These are phyloP conservation scores for Apodemia zela DNA, from an alignment of 2,888 invertebrate species.

Conservation along the genomic window DNA sequence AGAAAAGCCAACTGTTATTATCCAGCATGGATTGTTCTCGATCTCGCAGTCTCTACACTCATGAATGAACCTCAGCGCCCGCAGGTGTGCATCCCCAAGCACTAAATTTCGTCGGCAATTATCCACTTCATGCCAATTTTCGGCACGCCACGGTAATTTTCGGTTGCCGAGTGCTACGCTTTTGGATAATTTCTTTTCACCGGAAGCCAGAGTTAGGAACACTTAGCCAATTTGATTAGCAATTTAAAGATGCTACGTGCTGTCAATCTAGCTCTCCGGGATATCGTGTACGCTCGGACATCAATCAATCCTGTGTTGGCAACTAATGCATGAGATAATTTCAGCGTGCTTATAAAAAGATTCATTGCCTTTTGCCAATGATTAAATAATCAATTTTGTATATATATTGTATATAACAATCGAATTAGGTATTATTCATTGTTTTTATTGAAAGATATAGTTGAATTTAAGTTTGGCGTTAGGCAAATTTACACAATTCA, in stretches of 20 bases:
- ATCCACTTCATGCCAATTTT: slow-evolving; percentile 54
- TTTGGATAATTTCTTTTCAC: slow-evolving; percentile 50
- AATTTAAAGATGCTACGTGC: slow-evolving; percentile 39
- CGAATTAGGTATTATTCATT: no score
- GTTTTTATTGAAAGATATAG: no score
- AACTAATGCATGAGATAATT: slow-evolving; percentile 63
- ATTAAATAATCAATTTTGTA: slow-evolving; percentile 61
- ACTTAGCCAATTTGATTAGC: slow-evolving; percentile 53
- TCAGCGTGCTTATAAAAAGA: slow-evolving; percentile 56
- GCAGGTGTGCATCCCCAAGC: slow-evolving; percentile 72
- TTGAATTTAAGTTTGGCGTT: no score
- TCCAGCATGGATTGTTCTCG: slow-evolving; percentile 67
- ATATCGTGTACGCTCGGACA: slow-evolving; percentile 43
- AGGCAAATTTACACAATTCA: no score
- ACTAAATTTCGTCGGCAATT: slow-evolving; percentile 58
- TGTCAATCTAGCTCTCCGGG: slow-evolving; percentile 42
- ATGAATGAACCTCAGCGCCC: slow-evolving; percentile 70
- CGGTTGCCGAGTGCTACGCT: slow-evolving; percentile 61
- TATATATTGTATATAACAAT: background rate
- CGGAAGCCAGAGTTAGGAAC: slow-evolving; percentile 63
- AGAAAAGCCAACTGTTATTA: slow-evolving; percentile 79
- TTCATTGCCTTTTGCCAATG: slow-evolving; percentile 61
- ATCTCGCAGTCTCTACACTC: slow-evolving; percentile 58
- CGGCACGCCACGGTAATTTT: slow-evolving; percentile 71
- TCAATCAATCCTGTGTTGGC: slow-evolving; percentile 69